A percentile compares a stretch with the other conserved stretches of the same genome.
phyloP scores from a whole-genome alignment of 2,888 invertebrate genomes.

The Parapristionchus giblindavisi region DNA sequence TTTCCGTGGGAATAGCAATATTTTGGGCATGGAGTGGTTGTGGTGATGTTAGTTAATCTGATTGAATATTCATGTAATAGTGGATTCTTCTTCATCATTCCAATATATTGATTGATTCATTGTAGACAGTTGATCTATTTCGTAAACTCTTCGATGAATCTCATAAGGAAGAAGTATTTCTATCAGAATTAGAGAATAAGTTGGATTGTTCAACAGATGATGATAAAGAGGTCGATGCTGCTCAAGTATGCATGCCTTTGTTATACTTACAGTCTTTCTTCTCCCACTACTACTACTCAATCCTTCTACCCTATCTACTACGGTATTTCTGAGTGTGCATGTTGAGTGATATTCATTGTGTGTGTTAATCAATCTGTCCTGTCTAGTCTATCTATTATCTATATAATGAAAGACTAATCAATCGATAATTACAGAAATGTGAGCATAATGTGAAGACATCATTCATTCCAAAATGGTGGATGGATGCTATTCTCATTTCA shows the following conservation, averaged over 20 bases:
- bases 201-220: slow-evolving; percentile 49
- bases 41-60: slow-evolving; percentile 40
- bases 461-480: slow-evolving; percentile 49
- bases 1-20: slow-evolving; percentile 45
- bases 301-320: neutral
- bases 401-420: too few species aligned
- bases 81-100: neutral
- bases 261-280: slow-evolving; percentile 28
- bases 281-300: neutral
- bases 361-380: slow-evolving; percentile 18
- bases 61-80: slow-evolving; percentile 38
- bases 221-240: slow-evolving; percentile 47
- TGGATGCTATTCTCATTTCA: slow-evolving; percentile 44
- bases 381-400: neutral
- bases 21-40: slow-evolving; percentile 51
- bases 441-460: slow-evolving; percentile 47
- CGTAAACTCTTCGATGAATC: slow-evolving; percentile 53
- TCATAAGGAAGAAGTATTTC: slow-evolving; percentile 53
- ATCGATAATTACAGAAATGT: slow-evolving; percentile 46
- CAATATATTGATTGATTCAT: slow-evolving; percentile 34
- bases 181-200: slow-evolving; percentile 47
- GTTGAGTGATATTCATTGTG: slow-evolving; percentile 4
- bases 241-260: slow-evolving; percentile 47
- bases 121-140: slow-evolving; percentile 50
- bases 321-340: neutral